A percentile compares a stretch with the other conserved stretches of the same genome.
Conservation (phyloP, 2,888 invertebrate genomes). For the Panopea generosa region DNA sequence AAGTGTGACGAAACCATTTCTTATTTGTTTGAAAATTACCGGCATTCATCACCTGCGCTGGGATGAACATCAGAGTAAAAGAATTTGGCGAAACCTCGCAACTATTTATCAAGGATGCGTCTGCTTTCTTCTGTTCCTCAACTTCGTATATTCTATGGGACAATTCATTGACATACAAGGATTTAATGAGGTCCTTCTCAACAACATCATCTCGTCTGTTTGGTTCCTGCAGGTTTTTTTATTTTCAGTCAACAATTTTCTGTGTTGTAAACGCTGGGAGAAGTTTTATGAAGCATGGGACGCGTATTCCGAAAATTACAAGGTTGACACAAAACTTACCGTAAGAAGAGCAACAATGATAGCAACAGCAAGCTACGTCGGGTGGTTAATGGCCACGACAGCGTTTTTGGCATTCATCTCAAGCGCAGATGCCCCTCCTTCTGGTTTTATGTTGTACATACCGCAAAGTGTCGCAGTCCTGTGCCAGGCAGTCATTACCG, state of each 20-base stretch:
- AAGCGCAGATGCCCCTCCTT: conserved; percentile 26
- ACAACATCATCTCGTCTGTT: conserved; percentile 61
- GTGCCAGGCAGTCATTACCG: conserved; percentile 31
- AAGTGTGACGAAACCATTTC: conserved; percentile 27
- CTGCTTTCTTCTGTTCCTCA: conserved; percentile 47
- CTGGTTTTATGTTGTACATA: conserved; percentile 28
- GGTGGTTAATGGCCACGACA: conserved; percentile 52
- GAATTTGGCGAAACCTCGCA: conserved; percentile 8
- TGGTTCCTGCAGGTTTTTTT: conserved; percentile 65
- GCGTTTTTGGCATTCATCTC: conserved; percentile 48
- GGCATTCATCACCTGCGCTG: conserved; percentile 42
- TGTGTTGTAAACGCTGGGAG: conserved; percentile 50
- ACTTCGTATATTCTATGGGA: conserved; percentile 56
- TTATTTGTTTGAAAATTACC: conserved; percentile 38
- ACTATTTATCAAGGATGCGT: conserved; percentile 47
- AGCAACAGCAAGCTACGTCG: conserved; percentile 36
- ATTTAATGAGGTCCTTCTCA: conserved; percentile 61
- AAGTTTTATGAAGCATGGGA: conserved; percentile 58
- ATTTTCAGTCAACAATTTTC: conserved; percentile 55
- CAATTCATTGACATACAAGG: conserved; percentile 40
- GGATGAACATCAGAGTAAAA: background rate
- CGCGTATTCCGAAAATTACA: conserved; percentile 33
- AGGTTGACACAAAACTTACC: conserved; percentile 22
- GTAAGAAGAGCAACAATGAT: conserved; percentile 34
- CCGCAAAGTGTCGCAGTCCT: conserved; percentile 1